Percentiles rank a stretch among this genome's conserved stretches.
These are phyloP conservation scores for Gryon sp. DNA, from an alignment of 1,140 invertebrate genomes.

Conservation along the genomic window DNA sequence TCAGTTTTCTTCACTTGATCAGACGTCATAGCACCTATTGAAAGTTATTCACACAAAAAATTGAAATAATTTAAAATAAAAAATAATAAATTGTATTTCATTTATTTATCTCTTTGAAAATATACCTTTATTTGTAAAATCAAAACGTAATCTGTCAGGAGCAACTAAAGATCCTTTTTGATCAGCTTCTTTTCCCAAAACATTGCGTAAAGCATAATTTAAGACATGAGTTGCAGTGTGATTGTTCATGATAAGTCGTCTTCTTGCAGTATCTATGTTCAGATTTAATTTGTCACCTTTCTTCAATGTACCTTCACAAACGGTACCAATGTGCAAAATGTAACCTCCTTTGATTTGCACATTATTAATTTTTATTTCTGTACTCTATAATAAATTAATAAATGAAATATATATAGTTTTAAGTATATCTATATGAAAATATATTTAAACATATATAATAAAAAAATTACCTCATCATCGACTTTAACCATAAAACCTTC, in stretches of 20 bases:
- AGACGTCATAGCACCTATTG: slow-evolving; percentile 89
- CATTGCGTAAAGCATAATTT: slow-evolving; percentile 95
- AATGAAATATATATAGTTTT: slow-evolving; percentile 23
- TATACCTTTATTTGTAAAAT: slow-evolving; percentile 94
- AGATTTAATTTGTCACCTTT: slow-evolving; percentile 93
- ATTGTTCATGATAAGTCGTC: slow-evolving; percentile 97
- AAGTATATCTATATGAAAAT: slow-evolving; percentile 1
- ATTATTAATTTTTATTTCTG: slow-evolving; percentile 96
- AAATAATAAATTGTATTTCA: not conserved
- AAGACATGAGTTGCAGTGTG: slow-evolving; percentile 99
- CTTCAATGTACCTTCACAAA: slow-evolving; percentile 89
- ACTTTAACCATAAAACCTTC: slow-evolving; percentile 96
- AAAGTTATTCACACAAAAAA: slow-evolving; percentile 4
- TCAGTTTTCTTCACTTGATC: slow-evolving; percentile 94
- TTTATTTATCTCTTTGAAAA: not conserved
- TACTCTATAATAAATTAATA: slow-evolving; percentile 75
- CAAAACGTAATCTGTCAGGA: slow-evolving; percentile 96
- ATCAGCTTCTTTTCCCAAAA: slow-evolving; percentile 94
- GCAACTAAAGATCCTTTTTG: slow-evolving; percentile 99
- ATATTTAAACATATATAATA: not conserved
- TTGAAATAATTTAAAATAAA: not conserved
- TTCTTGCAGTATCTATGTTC: slow-evolving; percentile 90
- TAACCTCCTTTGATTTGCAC: slow-evolving; percentile 98
- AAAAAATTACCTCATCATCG: slow-evolving; percentile 84
- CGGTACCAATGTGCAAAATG: slow-evolving; percentile 92